A percentile compares a stretch with the other conserved stretches of the same genome.
These are phyloP conservation scores for Atrichornis clamosus DNA, from an alignment of 2,113 vertebrate genomes.

Conservation along the genomic window DNA sequence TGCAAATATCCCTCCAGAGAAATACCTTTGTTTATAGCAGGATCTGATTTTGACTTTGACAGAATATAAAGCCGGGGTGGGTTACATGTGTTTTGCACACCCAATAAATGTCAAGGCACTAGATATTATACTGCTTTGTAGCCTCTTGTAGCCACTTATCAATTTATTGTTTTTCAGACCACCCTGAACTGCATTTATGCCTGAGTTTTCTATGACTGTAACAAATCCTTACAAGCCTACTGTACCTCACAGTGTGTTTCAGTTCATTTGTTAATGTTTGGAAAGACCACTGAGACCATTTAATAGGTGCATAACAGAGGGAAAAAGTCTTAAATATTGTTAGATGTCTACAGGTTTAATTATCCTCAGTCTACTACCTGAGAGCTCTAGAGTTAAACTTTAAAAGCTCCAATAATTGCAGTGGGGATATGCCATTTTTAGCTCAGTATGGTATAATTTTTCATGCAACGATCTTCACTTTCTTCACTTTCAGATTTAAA, in stretches of 20 bases:
- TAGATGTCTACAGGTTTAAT: slow-evolving; percentile 1
- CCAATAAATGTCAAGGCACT: background rate
- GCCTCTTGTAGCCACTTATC: background rate
- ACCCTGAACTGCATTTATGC: background rate
- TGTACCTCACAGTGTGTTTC: background rate
- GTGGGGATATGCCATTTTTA: background rate
- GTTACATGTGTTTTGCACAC: background rate
- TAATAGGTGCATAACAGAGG: background rate
- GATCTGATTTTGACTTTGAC: background rate
- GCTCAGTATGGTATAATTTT: slow-evolving; percentile 30
- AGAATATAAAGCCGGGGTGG: background rate
- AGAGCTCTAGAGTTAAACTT: slow-evolving; percentile 36
- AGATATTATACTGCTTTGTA: background rate
- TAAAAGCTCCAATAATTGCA: slow-evolving; percentile 3
- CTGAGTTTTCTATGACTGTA: background rate
- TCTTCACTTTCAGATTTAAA: slow-evolving; percentile 67
- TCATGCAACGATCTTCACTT: slow-evolving; percentile 47
- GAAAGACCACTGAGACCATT: background rate
- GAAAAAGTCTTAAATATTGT: background rate
- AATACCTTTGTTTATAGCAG: background rate
- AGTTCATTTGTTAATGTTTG: background rate
- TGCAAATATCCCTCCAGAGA: background rate
- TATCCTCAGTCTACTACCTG: background rate
- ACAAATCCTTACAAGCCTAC: background rate
- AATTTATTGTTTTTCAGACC: background rate